Conservation (phyloP, 2,113 vertebrate species). For the Lophura nycthemera region DNA sequence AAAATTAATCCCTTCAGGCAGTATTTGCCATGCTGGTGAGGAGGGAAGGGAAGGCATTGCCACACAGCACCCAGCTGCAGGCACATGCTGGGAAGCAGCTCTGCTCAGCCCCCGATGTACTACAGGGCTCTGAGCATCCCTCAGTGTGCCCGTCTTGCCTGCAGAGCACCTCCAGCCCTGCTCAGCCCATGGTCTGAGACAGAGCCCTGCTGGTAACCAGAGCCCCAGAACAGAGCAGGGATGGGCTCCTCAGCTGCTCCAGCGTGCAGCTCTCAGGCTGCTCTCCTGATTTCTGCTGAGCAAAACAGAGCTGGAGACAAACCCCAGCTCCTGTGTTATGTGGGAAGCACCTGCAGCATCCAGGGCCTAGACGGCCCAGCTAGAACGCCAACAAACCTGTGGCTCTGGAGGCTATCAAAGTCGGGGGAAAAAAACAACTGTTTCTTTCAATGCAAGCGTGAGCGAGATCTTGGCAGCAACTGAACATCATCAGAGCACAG, state of each 20-base stretch:
- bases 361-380: background rate
- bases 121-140: background rate
- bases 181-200: background rate
- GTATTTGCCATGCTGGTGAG: background rate
- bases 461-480: background rate
- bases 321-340: background rate
- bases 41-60: background rate
- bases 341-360: background rate
- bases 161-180: background rate
- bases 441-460: background rate
- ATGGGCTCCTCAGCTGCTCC: background rate
- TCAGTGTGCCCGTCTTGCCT: background rate
- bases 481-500: rapidly evolving
- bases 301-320: background rate
- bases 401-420: background rate
- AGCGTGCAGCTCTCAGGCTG: background rate
- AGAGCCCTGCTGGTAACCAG: background rate
- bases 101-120: background rate
- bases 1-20: background rate
- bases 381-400: background rate
- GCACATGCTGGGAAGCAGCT: background rate
- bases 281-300: background rate
- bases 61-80: background rate
- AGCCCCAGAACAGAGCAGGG: background rate
- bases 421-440: background rate